phyloP scores from a whole-genome alignment of 2,797 vertebrate species.

The Semotilus atromaculatus region DNA sequence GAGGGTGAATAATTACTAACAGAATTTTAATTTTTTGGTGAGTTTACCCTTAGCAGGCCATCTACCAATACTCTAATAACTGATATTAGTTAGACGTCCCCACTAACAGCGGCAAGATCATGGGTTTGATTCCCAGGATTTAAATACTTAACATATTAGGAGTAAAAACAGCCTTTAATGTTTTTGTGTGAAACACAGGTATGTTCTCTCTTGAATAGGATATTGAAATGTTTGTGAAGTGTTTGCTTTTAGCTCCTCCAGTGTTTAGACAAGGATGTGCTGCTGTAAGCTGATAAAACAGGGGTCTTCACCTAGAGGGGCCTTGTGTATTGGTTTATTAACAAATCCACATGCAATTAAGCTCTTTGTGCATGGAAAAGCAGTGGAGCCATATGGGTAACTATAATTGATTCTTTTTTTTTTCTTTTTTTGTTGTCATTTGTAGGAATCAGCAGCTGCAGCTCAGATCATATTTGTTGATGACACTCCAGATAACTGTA shows the following conservation, averaged over 20 bases:
- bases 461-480: slow-evolving; percentile 47
- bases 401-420: slow-evolving; percentile 38
- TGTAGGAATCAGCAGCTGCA: slow-evolving; percentile 30
- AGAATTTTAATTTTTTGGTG: too few species aligned
- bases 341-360: slow-evolving; percentile 46
- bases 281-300: slow-evolving; percentile 52
- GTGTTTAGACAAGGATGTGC: slow-evolving; percentile 34
- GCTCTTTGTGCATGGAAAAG: slow-evolving; percentile 35
- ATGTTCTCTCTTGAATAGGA: neutral
- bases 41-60: neutral
- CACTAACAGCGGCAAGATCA: neutral
- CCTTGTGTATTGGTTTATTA: slow-evolving; percentile 48
- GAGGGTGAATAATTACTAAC: too few species aligned
- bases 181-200: slow-evolving; percentile 1
- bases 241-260: slow-evolving; percentile 41
- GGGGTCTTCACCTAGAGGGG: slow-evolving; percentile 46
- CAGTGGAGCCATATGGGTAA: slow-evolving; percentile 28
- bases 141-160: too few species aligned
- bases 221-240: slow-evolving; percentile 4
- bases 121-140: neutral
- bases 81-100: too few species aligned
- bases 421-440: slow-evolving; percentile 10
- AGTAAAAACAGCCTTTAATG: neutral
- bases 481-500: slow-evolving; percentile 56
- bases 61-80: neutral